Percentiles rank a stretch among this genome's conserved stretches.
phyloP scores from a whole-genome alignment of 1,140 invertebrate species.

The Scaptomyza graminum region DNA sequence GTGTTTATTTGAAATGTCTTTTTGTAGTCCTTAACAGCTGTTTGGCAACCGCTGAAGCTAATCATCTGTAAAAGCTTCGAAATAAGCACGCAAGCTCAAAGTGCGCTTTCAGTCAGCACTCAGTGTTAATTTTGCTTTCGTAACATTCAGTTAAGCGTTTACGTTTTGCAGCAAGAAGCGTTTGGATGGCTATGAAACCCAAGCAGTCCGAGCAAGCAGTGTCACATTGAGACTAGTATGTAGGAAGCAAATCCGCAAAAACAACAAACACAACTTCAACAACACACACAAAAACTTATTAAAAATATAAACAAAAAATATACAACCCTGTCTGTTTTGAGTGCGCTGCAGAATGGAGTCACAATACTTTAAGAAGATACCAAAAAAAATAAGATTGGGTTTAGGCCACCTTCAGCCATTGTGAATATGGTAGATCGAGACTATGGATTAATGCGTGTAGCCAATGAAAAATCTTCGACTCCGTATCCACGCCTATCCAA shows the following conservation, averaged over 20 bases:
- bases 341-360: not conserved
- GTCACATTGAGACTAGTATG: not conserved
- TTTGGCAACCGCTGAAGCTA: slow-evolving; percentile 22
- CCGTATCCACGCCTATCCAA: slow-evolving; percentile 35
- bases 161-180: slow-evolving; percentile 4
- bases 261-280: not conserved
- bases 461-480: slow-evolving; percentile 16
- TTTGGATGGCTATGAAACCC: not conserved
- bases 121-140: too few relatives aligned
- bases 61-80: slow-evolving; percentile 4
- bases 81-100: not conserved
- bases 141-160: too few relatives aligned
- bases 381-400: not conserved
- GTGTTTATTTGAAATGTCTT: slow-evolving; percentile 75
- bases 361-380: not conserved
- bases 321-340: too few relatives aligned
- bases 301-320: not conserved
- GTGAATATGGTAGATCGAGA: slow-evolving; percentile 13
- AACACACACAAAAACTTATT: not conserved
- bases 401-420: not conserved
- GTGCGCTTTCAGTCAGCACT: not conserved
- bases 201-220: slow-evolving; percentile 32
- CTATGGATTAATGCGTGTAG: slow-evolving; percentile 45
- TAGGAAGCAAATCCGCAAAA: not conserved
- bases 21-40: slow-evolving; percentile 51